phyloP scores from a whole-genome alignment of 1,140 invertebrate species.

The Zaprionus davidi region DNA sequence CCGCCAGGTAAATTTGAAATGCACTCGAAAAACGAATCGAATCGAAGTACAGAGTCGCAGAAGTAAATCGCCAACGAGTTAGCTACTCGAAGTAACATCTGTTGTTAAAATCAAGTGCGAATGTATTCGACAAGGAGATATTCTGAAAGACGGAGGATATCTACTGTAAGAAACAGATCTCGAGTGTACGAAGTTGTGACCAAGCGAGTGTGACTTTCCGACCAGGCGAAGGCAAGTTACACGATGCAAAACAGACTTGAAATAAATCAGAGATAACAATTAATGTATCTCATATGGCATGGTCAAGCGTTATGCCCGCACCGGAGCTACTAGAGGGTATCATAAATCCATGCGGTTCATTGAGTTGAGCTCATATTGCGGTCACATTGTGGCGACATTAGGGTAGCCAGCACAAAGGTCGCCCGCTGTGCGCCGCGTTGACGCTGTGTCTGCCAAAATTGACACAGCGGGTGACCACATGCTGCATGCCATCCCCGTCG shows the following conservation, averaged over 20 bases:
- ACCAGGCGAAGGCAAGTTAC: too few species aligned
- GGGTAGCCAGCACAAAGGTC: slow-evolving; percentile 36
- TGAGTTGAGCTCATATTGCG: slow-evolving; percentile 60
- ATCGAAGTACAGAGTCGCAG: neutral
- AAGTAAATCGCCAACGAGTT: slow-evolving; percentile 25
- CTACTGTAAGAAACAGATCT: too few species aligned
- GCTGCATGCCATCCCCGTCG: slow-evolving; percentile 38
- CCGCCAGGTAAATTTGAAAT: slow-evolving; percentile 49
- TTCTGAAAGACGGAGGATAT: neutral
- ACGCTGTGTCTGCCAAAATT: slow-evolving; percentile 56
- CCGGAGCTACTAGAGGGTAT: neutral
- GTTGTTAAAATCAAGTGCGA: slow-evolving; percentile 7
- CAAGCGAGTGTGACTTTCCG: too few species aligned
- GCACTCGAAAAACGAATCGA: slow-evolving; percentile 45
- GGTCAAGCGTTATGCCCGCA: neutral
- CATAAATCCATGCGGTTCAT: slow-evolving; percentile 51
- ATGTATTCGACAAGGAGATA: neutral
- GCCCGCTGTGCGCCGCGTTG: slow-evolving; percentile 52
- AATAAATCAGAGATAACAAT: neutral
- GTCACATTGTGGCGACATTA: slow-evolving; percentile 62
- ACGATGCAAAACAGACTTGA: neutral
- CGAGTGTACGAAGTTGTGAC: too few species aligned
- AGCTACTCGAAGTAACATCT: slow-evolving; percentile 25
- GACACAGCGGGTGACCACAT: slow-evolving; percentile 58
- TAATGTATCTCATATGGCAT: too few species aligned